A percentile compares a stretch with the other conserved stretches of the same genome.
These are phyloP conservation scores for Trissoscelio sp. DNA, from an alignment of 2,888 invertebrate genomes.

Conservation along the genomic window DNA sequence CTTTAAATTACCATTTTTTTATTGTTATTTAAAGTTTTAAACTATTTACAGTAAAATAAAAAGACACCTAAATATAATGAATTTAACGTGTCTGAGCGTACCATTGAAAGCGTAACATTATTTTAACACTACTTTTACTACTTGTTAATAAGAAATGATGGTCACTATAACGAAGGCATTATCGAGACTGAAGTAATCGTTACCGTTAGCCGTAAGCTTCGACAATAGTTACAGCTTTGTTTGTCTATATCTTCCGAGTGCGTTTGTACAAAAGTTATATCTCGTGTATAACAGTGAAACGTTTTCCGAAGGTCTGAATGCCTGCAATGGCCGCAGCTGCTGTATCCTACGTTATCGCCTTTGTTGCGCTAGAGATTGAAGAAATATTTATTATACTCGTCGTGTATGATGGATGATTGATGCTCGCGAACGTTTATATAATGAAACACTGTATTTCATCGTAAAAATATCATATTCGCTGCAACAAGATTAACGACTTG, in stretches of 20 bases:
- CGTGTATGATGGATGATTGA: conserved; percentile 60
- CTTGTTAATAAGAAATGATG: conserved; percentile 37
- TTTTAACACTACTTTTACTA: too few species aligned
- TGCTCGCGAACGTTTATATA: conserved; percentile 49
- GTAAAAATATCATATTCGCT: conserved; percentile 55
- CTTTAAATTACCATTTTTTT: too few species aligned
- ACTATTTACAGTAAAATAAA: too few species aligned
- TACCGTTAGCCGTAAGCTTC: conserved; percentile 42
- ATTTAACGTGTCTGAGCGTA: background rate
- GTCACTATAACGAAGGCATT: conserved; percentile 38
- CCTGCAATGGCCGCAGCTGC: conserved; percentile 59
- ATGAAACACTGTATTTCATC: conserved; percentile 60
- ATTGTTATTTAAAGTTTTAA: too few species aligned
- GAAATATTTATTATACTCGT: conserved; percentile 67
- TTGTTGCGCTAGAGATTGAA: conserved; percentile 58
- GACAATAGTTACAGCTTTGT: conserved; percentile 54
- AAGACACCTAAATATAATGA: background rate
- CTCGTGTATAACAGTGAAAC: conserved; percentile 34
- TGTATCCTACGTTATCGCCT: conserved; percentile 62
- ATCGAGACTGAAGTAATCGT: conserved; percentile 54
- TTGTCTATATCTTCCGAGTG: conserved; percentile 45
- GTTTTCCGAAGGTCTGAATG: conserved; percentile 56
- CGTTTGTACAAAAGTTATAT: conserved; percentile 48
- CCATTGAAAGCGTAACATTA: conserved; percentile 5
- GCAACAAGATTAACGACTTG: conserved; percentile 57